Conservation (phyloP, 2,888 invertebrate genomes). For the Chrysolina americana region DNA sequence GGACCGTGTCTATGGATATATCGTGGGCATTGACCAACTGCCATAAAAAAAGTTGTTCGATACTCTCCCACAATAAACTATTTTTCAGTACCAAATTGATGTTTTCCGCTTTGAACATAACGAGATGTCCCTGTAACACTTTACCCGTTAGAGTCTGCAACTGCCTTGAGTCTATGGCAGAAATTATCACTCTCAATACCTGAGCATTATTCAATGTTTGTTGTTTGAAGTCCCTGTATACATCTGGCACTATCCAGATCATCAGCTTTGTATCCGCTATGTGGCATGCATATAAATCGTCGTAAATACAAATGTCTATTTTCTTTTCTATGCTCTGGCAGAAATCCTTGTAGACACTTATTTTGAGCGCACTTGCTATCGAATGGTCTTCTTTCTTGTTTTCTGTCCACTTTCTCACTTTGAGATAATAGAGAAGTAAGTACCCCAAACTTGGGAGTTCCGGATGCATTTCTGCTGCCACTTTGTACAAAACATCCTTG, state of each 20-base stretch:
- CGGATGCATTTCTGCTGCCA: conserved; percentile 85
- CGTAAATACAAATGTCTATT: conserved; percentile 80
- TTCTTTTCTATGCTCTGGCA: conserved; percentile 85
- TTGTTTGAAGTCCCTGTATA: conserved; percentile 91
- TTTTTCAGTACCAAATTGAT: conserved; percentile 83
- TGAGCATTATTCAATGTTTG: conserved; percentile 90
- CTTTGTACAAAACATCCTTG: conserved; percentile 80
- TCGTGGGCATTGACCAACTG: conserved; percentile 95
- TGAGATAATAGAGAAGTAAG: conserved; percentile 90
- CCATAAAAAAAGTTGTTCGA: conserved; percentile 98
- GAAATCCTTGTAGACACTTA: conserved; percentile 90
- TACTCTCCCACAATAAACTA: conserved; percentile 95
- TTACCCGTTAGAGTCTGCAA: conserved; percentile 92
- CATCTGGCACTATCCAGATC: conserved; percentile 93
- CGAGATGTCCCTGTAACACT: conserved; percentile 79
- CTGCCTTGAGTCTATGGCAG: conserved; percentile 91
- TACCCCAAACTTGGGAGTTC: conserved; percentile 85
- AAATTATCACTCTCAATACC: conserved; percentile 89
- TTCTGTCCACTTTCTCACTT: conserved; percentile 78
- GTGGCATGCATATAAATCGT: conserved; percentile 91
- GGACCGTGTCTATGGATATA: conserved; percentile 90
- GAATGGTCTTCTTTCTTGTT: conserved; percentile 70
- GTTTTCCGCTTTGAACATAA: conserved; percentile 86
- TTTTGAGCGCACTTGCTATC: conserved; percentile 79
- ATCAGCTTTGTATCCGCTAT: conserved; percentile 90